phyloP scores from a whole-genome alignment of 2,888 invertebrate genomes.

The Phengaris alcon region DNA sequence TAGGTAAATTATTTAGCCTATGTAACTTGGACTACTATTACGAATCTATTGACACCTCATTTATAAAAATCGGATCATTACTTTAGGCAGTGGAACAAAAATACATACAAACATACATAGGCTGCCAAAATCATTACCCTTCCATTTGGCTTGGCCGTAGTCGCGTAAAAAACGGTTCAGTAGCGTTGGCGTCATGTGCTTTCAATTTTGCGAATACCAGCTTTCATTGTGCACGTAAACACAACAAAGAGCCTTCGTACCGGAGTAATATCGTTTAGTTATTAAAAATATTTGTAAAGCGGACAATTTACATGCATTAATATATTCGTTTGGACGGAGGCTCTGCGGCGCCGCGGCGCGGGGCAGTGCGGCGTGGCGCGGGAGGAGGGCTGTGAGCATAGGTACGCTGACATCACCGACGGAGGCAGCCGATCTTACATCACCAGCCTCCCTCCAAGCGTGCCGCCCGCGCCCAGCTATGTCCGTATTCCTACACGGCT shows the following conservation, averaged over 20 bases:
- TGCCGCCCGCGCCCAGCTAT: conserved; percentile 43
- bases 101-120: too few species aligned
- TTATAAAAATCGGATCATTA: too few species aligned
- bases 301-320: conserved; percentile 28
- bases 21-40: too few species aligned
- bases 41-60: too few species aligned
- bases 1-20: too few species aligned
- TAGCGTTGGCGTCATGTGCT: neutral
- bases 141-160: too few species aligned
- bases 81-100: too few species aligned
- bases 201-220: neutral
- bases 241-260: neutral
- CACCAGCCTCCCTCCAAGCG: conserved; percentile 60
- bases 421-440: conserved; percentile 71
- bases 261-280: neutral
- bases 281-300: conserved; percentile 29
- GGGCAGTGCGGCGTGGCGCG: conserved; percentile 39
- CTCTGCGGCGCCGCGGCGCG: conserved; percentile 45
- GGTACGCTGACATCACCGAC: conserved; percentile 77
- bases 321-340: conserved; percentile 61
- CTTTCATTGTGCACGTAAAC: neutral
- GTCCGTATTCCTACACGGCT: neutral
- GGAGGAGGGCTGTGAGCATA: conserved; percentile 54
- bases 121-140: too few species aligned
- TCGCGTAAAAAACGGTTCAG: neutral